Percentiles rank a stretch among this genome's conserved stretches.
Conservation (phyloP, 2,888 invertebrate genomes). For the Notocelia uddmanniana region DNA sequence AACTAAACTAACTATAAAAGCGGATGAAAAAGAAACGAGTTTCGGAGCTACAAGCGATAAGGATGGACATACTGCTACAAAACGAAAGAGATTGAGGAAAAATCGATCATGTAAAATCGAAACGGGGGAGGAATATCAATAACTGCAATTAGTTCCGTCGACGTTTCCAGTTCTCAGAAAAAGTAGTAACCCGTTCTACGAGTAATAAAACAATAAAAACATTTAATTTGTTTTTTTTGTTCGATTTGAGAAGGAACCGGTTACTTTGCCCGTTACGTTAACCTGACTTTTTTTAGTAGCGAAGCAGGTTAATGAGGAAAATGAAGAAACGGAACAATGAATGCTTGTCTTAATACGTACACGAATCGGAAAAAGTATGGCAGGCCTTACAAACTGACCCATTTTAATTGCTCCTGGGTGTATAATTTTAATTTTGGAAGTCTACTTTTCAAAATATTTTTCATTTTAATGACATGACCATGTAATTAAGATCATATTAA, state of each 20-base stretch:
- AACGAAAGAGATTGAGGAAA: conserved; percentile 73
- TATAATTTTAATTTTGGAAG: no score
- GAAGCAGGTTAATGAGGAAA: conserved; percentile 12
- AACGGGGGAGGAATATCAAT: conserved; percentile 31
- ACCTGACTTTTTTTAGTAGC: neutral
- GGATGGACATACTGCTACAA: conserved; percentile 52
- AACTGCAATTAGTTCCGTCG: conserved; percentile 36
- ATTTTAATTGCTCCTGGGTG: no score
- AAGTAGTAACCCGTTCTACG: conserved; percentile 1
- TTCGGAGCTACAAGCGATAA: conserved; percentile 54
- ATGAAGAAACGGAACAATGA: neutral
- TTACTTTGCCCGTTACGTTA: neutral
- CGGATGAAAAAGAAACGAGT: conserved; percentile 42
- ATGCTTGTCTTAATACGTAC: neutral
- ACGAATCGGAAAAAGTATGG: no score
- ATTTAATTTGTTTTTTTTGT: neutral
- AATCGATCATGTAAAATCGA: conserved; percentile 46
- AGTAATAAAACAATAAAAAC: conserved; percentile 25
- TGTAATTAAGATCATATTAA: no score
- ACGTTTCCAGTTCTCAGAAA: conserved; percentile 21
- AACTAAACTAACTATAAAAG: conserved; percentile 37
- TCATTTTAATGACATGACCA: no score
- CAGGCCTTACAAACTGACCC: no score
- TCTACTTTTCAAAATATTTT: no score
- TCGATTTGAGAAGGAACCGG: conserved; percentile 1